Percentiles rank a stretch among this genome's conserved stretches.
Conservation (phyloP, 2,888 invertebrate genomes). For the Pardosa pseudoannulata region DNA sequence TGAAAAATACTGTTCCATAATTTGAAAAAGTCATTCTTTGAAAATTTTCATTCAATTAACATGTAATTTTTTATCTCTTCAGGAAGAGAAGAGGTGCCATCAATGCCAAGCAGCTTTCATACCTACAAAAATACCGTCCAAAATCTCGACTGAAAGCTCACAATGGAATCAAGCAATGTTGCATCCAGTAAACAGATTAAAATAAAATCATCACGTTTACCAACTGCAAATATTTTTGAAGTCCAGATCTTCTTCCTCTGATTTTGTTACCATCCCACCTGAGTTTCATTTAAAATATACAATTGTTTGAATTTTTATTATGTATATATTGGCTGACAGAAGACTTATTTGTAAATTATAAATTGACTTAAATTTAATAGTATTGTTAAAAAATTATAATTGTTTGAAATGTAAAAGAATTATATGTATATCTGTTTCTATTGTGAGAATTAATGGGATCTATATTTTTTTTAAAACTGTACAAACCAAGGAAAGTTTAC, state of each 20-base stretch:
- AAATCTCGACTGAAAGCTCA: constrained; percentile 91
- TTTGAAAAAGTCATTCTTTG: too few relatives aligned
- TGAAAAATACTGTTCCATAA: too few relatives aligned
- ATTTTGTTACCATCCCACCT: not conserved
- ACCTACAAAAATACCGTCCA: constrained; percentile 97
- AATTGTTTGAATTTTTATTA: not conserved
- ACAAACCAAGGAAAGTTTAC: not conserved
- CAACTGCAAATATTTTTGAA: not conserved
- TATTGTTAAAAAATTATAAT: too few relatives aligned
- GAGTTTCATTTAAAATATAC: not conserved
- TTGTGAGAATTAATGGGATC: not conserved
- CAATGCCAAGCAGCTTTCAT: constrained; percentile 98
- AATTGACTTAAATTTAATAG: not conserved
- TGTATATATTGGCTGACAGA: constrained; percentile 1
- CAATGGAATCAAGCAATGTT: constrained; percentile 59
- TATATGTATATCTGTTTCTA: not conserved
- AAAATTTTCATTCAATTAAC: too few relatives aligned
- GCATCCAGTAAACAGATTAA: constrained; percentile 48
- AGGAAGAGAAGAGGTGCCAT: constrained; percentile 92
- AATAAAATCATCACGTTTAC: not conserved
- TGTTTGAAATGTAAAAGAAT: not conserved
- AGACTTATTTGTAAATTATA: too few relatives aligned
- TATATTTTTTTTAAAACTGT: not conserved
- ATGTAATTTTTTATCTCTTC: not conserved
- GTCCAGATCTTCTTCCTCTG: not conserved